phyloP scores from a whole-genome alignment of 2,797 vertebrate species.

The Poliocrania exsul region DNA sequence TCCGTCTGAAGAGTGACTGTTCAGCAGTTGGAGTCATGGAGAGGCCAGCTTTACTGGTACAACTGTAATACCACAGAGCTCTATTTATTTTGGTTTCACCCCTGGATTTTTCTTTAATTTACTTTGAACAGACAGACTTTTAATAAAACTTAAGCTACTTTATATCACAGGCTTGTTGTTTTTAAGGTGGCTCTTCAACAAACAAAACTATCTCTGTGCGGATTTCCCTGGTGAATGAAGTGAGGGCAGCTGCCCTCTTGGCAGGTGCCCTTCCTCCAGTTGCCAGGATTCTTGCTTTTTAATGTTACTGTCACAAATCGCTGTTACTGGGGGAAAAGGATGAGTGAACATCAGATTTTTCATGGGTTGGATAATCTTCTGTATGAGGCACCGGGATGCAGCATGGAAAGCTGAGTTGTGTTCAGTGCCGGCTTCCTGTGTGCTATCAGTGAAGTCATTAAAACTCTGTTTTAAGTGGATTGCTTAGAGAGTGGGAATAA shows the following conservation, averaged over 20 bases:
- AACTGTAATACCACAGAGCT: neutral
- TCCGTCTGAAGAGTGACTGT: neutral
- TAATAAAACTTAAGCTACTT: slow-evolving; percentile 57
- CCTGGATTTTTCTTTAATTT: slow-evolving; percentile 52
- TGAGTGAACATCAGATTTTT: neutral
- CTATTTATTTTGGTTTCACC: slow-evolving; percentile 54
- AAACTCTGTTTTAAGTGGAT: neutral
- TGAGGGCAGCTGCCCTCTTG: neutral
- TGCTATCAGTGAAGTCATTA: neutral
- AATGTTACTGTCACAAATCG: neutral
- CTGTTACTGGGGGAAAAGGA: neutral
- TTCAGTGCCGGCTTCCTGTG: neutral
- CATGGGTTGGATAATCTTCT: neutral
- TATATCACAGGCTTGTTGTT: slow-evolving; percentile 34
- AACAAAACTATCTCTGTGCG: neutral
- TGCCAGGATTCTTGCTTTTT: neutral
- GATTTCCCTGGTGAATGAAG: neutral
- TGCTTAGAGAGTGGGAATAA: neutral
- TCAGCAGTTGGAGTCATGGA: neutral
- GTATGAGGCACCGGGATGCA: rapidly evolving
- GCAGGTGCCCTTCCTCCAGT: neutral
- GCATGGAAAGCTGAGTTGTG: neutral
- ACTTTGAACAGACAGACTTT: slow-evolving; percentile 48
- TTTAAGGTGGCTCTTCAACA: slow-evolving; percentile 28
- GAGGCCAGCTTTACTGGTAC: slow-evolving; percentile 3